phyloP scores from a whole-genome alignment of 2,797 vertebrate species.

The Macrochelys suwanniensis region DNA sequence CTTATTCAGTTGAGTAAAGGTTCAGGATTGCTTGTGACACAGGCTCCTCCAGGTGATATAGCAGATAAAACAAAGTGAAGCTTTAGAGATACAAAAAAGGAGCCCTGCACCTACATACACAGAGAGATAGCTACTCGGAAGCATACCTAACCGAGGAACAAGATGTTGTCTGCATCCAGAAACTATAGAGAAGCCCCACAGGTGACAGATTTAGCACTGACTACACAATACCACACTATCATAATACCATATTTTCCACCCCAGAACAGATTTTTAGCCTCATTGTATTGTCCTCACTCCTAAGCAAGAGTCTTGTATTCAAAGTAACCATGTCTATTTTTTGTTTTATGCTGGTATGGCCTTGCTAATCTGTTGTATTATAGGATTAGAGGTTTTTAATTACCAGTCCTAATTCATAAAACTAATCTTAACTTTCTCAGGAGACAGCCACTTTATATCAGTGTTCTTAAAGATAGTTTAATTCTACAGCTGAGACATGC shows the following conservation, averaged over 20 bases:
- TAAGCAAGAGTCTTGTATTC: rapidly evolving
- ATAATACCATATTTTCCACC: neutral
- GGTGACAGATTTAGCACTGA: neutral
- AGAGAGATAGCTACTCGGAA: neutral
- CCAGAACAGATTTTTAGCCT: rapidly evolving
- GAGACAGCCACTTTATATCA: neutral
- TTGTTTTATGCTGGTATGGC: rapidly evolving
- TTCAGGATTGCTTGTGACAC: neutral
- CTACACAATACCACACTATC: no score
- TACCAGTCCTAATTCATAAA: neutral
- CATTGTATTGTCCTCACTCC: rapidly evolving
- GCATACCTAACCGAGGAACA: neutral
- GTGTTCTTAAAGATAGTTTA: neutral
- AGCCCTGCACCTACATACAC: neutral
- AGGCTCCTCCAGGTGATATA: neutral
- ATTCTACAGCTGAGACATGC: neutral
- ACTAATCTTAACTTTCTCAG: rapidly evolving
- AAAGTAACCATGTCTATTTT: neutral
- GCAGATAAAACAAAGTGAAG: neutral
- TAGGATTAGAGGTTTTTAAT: neutral
- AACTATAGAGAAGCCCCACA: neutral
- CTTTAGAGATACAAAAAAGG: neutral
- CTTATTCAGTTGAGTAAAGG: neutral
- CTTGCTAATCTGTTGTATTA: neutral
- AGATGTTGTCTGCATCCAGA: neutral